Base-by-base conservation (phyloP, 2,797 vertebrate species). In the Acipenser ruthenus region DNA sequence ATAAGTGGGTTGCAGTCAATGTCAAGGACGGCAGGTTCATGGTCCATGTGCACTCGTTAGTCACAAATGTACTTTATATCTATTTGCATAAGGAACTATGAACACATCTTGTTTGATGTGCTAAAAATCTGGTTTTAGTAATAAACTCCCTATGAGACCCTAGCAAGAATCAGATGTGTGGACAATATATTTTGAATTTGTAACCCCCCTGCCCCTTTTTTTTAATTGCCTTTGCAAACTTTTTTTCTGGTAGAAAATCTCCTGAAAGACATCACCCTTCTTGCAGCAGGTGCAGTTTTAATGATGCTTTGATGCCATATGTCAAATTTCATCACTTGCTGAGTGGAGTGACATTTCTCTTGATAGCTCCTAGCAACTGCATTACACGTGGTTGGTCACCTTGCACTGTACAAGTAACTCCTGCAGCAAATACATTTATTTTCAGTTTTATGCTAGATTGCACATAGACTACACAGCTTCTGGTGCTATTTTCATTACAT, bases 231-330 rank as follows among this genome's bases (percentile, higher is more conserved):
- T 66, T 18, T 3, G 71, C 68, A 88, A 87, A 86, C 82, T 90
- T 87, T 91, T 71, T 91, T 71, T 80, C 80, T 82, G 72, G 75
- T 78, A 79, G 75, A 83, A 86, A 82, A 77, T 87, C 80, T 87
- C 82, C 81, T 83, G 80, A 92, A 90, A 94, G 88, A 87, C 79
- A 81, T 78, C 81, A 70, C 75, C 84, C 88, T 76, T 80, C 89
- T 84, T 93, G 84, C 88, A 90, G 91, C 92, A 93, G 93, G 91
- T 90, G 84, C 86, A 80, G 82, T 86, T 90, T 91, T 94, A 96
- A 96, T 90, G 92, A 92, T 80, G 87, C 91, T 94, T 94, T 95
- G 92, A 95, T 93, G 93, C 92, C 89, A 93, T 94, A 95, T 97
- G 94, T 93, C 94, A 98, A 91, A 91, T 91, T 89, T 89, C 90